Base-by-base conservation (phyloP, 1,140 invertebrate genomes). In the Drosophila watanabei region DNA sequence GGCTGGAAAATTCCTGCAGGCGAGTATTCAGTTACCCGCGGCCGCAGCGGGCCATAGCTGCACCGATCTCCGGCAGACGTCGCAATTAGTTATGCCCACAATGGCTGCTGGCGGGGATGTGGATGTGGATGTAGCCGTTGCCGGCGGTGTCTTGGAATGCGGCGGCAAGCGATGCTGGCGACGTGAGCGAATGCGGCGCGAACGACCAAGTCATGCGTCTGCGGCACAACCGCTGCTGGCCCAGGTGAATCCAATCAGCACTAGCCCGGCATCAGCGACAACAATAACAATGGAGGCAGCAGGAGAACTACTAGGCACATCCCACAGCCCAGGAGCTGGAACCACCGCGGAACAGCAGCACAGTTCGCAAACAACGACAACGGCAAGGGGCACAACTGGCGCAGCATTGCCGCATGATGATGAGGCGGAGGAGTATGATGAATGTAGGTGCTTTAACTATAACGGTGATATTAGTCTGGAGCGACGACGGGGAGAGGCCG, bases 391-490 rank as follows among this genome's bases (percentile, higher is more conserved):
- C 80, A 82, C 83, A 82, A 87, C 70, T 70, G 84, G 65, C 66
- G 73, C 64, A 46, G 35, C 54, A 58, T 54, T 86, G 79, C 75
- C 78, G 57, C 80, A 91, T 43, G 56, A 75, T 65, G 62, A 75
- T 61, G 64, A 69, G 41, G 24, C 73, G 77, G 70, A 75, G 77
- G 72, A 82, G 75, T 79, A 85, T 79, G 82, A 91, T 88, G 90
- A 92, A 91, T 92, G 90, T 88, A 92, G 91, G 91, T 92, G 91
- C 91, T 92, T 91, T 92, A 92, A 88, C 81, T 87, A 83, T 81
- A 92, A 91, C 79, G 84, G 91, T 92, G 91, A 92, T 92, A 92
- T 91, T 92, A 88, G 86, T 90, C 61, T 65, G 57, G 35, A 86
- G 54, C 71, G 70, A 61, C 28, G 54, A 57, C 37, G 64, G 45